Conservation (phyloP, 2,113 vertebrate species). For the Saguinus midas region DNA sequence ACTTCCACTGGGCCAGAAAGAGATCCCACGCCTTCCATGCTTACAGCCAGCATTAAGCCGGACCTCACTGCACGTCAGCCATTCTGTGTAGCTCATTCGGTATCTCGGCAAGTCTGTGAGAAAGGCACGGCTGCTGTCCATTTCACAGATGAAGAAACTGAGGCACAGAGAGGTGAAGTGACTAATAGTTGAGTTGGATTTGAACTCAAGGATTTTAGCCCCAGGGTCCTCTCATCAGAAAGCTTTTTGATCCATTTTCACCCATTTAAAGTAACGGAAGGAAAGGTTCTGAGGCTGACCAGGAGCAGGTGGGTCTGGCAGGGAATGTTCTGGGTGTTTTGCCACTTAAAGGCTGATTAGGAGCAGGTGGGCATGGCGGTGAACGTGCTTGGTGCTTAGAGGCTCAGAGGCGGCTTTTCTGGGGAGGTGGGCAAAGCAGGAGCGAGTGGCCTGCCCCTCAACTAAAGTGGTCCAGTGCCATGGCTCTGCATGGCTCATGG, state of each 20-base stretch:
- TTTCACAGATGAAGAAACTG: neutral
- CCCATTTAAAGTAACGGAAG: neutral
- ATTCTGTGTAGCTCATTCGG: no score
- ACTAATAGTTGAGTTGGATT: neutral
- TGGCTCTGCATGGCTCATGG: rapidly evolving
- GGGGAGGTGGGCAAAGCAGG: neutral
- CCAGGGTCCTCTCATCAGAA: neutral
- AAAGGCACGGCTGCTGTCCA: no score
- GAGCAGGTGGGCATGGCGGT: rapidly evolving
- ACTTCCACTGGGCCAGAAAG: neutral
- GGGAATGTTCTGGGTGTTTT: rapidly evolving
- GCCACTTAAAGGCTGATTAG: neutral
- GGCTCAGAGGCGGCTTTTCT: neutral
- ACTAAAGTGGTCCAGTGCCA: neutral
- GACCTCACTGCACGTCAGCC: neutral
- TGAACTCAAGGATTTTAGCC: neutral
- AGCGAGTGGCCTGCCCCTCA: neutral
- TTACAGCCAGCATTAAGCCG: neutral
- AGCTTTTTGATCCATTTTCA: neutral
- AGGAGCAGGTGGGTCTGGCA: no score
- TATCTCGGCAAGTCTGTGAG: neutral
- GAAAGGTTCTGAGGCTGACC: neutral
- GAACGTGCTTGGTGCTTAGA: no score
- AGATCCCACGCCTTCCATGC: no score
- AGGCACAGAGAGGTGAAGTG: neutral